Conservation (phyloP, 1,140 invertebrate species). For the Schmidtea mediterranea region DNA sequence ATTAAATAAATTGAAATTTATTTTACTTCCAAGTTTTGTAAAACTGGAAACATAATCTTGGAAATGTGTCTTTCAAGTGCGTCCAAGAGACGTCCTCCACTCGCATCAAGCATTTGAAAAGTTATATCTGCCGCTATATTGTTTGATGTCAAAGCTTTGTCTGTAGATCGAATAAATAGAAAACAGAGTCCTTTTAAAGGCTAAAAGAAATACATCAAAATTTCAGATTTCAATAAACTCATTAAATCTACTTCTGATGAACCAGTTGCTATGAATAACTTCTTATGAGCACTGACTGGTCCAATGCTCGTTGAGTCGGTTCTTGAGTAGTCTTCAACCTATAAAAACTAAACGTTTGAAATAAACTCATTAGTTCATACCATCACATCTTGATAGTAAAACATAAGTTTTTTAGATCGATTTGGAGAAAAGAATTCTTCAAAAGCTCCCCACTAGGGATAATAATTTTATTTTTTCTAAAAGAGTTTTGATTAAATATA, state of each 20-base stretch:
- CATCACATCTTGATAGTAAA: conserved; percentile 64
- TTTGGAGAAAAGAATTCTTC: conserved; percentile 57
- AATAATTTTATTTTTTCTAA: not conserved
- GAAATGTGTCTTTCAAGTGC: conserved; percentile 58
- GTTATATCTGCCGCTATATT: conserved; percentile 51
- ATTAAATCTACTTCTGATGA: conserved; percentile 35
- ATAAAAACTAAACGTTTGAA: not conserved
- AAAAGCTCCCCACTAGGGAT: conserved; percentile 27
- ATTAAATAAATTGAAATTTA: too few relatives aligned
- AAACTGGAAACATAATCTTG: conserved; percentile 42
- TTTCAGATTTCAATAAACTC: not conserved
- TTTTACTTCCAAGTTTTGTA: conserved; percentile 29
- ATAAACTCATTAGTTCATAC: conserved; percentile 13
- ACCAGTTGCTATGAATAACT: conserved; percentile 58
- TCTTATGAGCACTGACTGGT: conserved; percentile 36
- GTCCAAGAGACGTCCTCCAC: conserved; percentile 47
- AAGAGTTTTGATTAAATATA: not conserved
- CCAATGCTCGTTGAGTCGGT: conserved; percentile 8
- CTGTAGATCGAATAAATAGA: conserved; percentile 53
- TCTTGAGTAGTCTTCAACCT: conserved; percentile 16
- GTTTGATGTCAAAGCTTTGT: conserved; percentile 47
- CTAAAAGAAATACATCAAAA: conserved; percentile 10
- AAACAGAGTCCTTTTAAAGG: conserved; percentile 56
- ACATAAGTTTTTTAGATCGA: conserved; percentile 55
- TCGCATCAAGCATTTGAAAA: conserved; percentile 52